Evolutionary conservation across 2,113 vertebrate genomes (phyloP).

Genomic region (Spizaetus ornatus): DNA sequence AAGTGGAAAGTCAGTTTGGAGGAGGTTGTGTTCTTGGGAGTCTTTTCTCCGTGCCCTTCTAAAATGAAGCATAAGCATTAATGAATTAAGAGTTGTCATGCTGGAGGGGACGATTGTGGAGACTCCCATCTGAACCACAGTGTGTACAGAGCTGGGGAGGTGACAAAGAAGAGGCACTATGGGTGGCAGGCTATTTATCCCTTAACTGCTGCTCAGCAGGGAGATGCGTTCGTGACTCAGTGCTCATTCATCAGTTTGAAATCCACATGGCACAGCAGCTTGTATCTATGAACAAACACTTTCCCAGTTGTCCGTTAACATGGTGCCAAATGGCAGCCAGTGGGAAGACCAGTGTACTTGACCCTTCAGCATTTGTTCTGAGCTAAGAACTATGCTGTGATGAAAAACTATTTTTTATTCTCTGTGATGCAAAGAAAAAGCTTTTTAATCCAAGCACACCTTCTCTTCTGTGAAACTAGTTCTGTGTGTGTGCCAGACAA

Average conservation of each 20-base stretch:
- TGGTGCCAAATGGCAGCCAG: background rate
- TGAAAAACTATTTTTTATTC: background rate
- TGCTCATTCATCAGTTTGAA: background rate
- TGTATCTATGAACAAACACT: background rate
- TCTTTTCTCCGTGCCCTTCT: background rate
- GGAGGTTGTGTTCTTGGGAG: background rate
- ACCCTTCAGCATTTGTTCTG: background rate
- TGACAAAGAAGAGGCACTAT: background rate
- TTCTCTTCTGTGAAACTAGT: background rate
- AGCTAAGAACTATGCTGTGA: background rate
- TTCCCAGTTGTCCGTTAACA: background rate
- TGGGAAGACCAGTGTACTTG: background rate
- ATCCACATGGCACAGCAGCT: background rate
- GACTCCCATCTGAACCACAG: background rate
- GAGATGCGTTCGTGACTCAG: background rate
- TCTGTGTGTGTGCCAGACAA: background rate
- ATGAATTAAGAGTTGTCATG: background rate
- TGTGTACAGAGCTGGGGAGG: background rate
- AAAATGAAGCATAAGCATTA: background rate
- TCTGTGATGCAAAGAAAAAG: background rate
- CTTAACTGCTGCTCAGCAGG: conserved; percentile 12
- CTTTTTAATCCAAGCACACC: background rate
- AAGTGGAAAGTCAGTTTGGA: background rate
- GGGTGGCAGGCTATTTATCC: conserved; percentile 11
- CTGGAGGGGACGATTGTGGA: background rate